Percentiles rank a stretch among this genome's conserved stretches.
Evolutionary conservation across 2,888 invertebrate species (phyloP).

Genomic region (Seladonia tumulorum): DNA sequence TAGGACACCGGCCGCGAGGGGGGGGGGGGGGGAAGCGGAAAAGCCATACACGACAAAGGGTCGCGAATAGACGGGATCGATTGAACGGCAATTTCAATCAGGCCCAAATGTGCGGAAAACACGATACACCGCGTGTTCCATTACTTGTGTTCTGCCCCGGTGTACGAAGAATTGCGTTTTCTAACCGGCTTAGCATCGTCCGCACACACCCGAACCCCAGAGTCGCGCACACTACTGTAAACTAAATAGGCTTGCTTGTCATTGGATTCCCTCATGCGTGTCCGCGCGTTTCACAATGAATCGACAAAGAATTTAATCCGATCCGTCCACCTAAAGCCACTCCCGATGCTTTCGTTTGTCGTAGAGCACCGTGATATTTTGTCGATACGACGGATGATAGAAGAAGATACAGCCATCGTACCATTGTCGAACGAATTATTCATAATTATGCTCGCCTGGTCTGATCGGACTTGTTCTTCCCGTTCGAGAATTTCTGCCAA

Average conservation of each 20-base stretch:
- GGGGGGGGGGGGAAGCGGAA: conserved; percentile 44
- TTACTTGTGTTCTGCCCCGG: neutral
- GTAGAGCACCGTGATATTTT: neutral
- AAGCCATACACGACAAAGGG: conserved; percentile 56
- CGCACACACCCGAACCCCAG: neutral
- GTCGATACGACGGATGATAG: neutral
- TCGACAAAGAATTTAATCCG: conserved; percentile 29
- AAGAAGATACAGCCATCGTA: neutral
- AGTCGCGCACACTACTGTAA: neutral
- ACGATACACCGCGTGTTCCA: conserved; percentile 1
- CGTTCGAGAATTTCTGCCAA: too few species aligned
- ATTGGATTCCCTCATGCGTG: conserved; percentile 9
- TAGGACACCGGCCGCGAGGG: conserved; percentile 37
- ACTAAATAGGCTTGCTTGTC: conserved; percentile 25
- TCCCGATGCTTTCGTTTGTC: neutral
- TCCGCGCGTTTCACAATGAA: neutral
- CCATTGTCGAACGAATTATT: neutral
- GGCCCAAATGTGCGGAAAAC: conserved; percentile 39
- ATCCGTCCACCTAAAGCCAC: neutral
- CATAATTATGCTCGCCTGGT: neutral
- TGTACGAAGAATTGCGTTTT: conserved; percentile 46
- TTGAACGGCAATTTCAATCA: conserved; percentile 58
- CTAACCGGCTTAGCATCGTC: conserved; percentile 3
- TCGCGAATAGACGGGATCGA: conserved; percentile 50
- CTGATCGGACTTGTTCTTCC: neutral